Conservation (phyloP, 2,888 invertebrate genomes). For the Opisthograptis luteolata region DNA sequence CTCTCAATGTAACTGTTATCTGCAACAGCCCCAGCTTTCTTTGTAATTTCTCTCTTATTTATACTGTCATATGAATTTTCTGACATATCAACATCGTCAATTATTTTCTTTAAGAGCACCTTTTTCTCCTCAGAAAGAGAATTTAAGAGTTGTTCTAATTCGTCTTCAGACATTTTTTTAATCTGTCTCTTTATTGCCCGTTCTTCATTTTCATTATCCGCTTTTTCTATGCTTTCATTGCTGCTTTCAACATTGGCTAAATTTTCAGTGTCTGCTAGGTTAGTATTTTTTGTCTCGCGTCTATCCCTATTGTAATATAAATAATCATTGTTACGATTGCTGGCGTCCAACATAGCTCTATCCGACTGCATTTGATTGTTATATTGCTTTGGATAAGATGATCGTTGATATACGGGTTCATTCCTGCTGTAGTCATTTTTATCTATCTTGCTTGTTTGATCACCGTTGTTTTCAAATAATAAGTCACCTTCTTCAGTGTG, state of each 20-base stretch:
- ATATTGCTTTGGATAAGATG: constrained; percentile 34
- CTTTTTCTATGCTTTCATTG: constrained; percentile 39
- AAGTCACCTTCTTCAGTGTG: constrained; percentile 52
- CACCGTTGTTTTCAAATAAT: constrained; percentile 49
- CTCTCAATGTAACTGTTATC: constrained; percentile 65
- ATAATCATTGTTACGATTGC: constrained; percentile 44
- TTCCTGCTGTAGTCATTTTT: constrained; percentile 49
- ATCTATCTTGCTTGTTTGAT: constrained; percentile 42
- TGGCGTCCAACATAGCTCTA: constrained; percentile 45
- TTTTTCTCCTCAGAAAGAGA: constrained; percentile 72
- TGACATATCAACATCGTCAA: constrained; percentile 49
- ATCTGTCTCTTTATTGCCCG: constrained; percentile 69
- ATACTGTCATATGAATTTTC: constrained; percentile 43
- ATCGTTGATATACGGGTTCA: constrained; percentile 46
- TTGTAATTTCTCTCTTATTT: constrained; percentile 76
- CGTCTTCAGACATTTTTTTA: constrained; percentile 65
- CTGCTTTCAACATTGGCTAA: constrained; percentile 26
- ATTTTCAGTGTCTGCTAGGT: constrained; percentile 27
- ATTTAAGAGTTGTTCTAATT: constrained; percentile 68
- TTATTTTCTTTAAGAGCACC: constrained; percentile 67
- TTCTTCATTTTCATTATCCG: constrained; percentile 64
- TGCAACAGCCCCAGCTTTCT: constrained; percentile 71
- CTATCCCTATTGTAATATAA: constrained; percentile 55
- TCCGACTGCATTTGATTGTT: constrained; percentile 51
- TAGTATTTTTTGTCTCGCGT: constrained; percentile 49